Evolutionary conservation across 2,113 vertebrate genomes (phyloP).

Genomic region (Calypte anna): DNA sequence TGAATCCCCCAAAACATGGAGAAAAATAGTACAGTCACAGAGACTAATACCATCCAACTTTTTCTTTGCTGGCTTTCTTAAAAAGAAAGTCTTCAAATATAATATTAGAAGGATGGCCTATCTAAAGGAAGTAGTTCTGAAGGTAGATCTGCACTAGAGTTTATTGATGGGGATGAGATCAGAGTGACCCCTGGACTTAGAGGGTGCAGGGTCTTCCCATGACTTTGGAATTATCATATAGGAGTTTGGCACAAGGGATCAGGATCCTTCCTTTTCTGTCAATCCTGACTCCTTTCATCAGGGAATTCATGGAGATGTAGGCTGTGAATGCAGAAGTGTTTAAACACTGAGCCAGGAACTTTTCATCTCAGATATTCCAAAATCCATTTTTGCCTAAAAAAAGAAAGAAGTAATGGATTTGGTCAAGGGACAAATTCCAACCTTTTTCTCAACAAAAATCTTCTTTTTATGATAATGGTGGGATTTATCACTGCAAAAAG

Average conservation of each 20-base stretch:
- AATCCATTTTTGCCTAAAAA: neutral
- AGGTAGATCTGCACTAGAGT: neutral
- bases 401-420: neutral
- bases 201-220: neutral
- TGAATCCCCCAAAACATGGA: neutral
- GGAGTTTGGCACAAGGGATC: neutral
- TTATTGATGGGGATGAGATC: neutral
- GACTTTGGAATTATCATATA: neutral
- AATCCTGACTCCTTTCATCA: neutral
- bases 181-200: neutral
- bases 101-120: neutral
- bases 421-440: neutral
- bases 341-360: neutral
- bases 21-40: neutral
- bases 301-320: neutral
- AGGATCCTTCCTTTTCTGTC: neutral
- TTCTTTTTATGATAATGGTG: neutral
- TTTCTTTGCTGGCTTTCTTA: neutral
- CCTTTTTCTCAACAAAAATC: neutral
- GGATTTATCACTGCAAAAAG: neutral
- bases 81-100: neutral
- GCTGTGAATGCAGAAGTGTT: neutral
- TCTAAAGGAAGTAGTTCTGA: neutral
- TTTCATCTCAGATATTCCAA: neutral
- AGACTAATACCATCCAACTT: rapidly evolving